Evolutionary conservation across 2,113 vertebrate genomes (phyloP).

Genomic region (Myrmecophaga tridactyla): DNA sequence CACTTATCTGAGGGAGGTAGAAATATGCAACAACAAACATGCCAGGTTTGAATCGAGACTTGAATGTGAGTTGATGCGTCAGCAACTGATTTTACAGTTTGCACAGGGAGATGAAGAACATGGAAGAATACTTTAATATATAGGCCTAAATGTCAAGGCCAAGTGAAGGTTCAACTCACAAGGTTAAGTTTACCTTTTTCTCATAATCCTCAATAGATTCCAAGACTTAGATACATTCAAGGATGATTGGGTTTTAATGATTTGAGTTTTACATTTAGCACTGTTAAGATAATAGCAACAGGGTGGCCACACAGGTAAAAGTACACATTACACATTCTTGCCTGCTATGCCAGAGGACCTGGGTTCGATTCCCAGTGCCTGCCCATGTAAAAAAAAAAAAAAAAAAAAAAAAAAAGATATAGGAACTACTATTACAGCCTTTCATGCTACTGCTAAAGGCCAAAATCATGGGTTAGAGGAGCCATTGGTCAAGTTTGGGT

Average conservation of each 20-base stretch:
- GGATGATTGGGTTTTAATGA: not conserved
- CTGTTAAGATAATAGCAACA: not conserved
- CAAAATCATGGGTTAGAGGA: not conserved
- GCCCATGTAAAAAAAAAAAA: too few species aligned
- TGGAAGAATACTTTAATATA: slow-evolving; percentile 64
- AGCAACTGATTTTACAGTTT: slow-evolving; percentile 74
- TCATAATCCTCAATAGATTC: not conserved
- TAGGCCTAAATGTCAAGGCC: slow-evolving; percentile 27
- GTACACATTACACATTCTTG: too few species aligned
- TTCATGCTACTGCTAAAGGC: not conserved
- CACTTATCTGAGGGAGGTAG: slow-evolving; percentile 61
- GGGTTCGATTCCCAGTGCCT: too few species aligned
- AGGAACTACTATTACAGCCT: not conserved
- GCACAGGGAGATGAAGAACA: slow-evolving; percentile 64
- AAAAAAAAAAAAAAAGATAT: too few species aligned
- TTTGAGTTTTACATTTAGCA: not conserved
- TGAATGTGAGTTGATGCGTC: slow-evolving; percentile 72
- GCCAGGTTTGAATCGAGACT: slow-evolving; percentile 53
- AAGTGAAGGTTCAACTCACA: slow-evolving; percentile 26
- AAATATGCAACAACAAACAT: slow-evolving; percentile 66
- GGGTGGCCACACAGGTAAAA: too few species aligned
- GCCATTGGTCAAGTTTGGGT: accelerated
- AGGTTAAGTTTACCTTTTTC: slow-evolving; percentile 42
- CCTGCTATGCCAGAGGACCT: too few species aligned
- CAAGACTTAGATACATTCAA: not conserved